These are phyloP conservation scores for Tachystola acroxantha DNA, from an alignment of 2,888 invertebrate genomes.

Conservation along the genomic window DNA sequence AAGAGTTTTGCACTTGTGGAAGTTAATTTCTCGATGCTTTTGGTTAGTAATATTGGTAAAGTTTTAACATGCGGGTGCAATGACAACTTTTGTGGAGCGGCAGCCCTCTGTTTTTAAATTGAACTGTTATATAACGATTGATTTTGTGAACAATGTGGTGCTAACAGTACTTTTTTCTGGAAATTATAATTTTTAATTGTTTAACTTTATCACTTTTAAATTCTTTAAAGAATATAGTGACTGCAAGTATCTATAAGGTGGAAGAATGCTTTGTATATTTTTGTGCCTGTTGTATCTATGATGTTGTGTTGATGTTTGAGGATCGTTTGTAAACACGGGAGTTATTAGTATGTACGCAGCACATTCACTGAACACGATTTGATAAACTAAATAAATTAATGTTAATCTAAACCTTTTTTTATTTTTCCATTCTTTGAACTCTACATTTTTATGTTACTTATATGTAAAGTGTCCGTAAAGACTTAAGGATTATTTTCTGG, in stretches of 20 bases:
- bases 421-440: background rate
- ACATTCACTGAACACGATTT: conserved; percentile 69
- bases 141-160: too few relatives aligned
- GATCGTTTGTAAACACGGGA: conserved; percentile 56
- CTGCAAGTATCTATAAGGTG: conserved; percentile 9
- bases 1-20: too few relatives aligned
- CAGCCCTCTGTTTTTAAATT: too few relatives aligned
- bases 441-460: too few relatives aligned
- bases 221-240: background rate
- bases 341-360: conserved; percentile 63
- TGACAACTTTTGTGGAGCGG: too few relatives aligned
- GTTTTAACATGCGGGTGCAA: conserved; percentile 20
- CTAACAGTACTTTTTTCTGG: conserved; percentile 8
- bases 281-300: conserved; percentile 41
- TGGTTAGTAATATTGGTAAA: conserved; percentile 11
- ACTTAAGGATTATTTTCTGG: too few relatives aligned
- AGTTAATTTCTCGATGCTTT: too few relatives aligned
- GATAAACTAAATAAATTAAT: conserved; percentile 72
- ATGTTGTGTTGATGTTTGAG: conserved; percentile 50
- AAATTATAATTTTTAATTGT: conserved; percentile 6
- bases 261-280: conserved; percentile 22
- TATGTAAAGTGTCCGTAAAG: too few relatives aligned
- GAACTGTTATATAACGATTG: too few relatives aligned
- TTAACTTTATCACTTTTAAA: background rate
- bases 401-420: conserved; percentile 46